Evolutionary conservation across 2,888 invertebrate genomes (phyloP), one percentile per base, ranked within the genome.

Genomic region (Pollenia amentaria): DNA sequence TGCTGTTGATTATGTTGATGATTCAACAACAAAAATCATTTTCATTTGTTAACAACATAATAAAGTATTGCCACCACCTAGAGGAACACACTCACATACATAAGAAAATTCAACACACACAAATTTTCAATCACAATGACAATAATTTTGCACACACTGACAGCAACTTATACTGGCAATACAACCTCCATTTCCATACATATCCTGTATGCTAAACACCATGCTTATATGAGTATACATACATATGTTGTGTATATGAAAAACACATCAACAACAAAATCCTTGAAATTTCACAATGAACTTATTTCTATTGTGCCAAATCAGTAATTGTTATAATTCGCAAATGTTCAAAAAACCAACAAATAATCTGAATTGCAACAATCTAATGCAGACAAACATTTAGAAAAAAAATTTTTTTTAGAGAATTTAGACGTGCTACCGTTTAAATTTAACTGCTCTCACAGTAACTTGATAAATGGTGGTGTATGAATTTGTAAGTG

Each of bases 241-340:
- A n/a, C 29, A 29, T 29, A 6, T 29, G 29, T 29, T 29, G 73
- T 21, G 21, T 57, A 44, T 1, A 38, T 11, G 38, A 10, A 21
- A 44, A 65, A 12, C 3, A 53, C n/a, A 51, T 38, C 38, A 42
- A 53, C 38, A 51, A 65, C 29, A 42, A 60, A 69, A 83, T 46
- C 83, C 86, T 83, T 86, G 83, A 80, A 86, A 62, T 70, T 69
- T 79, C 48, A 76, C 75, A 67, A 64, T 65, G 70, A 76, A 72
- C 79, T 70, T 75, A 76, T 79, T 79, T 83, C 53, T 48, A 51
- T 79, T 83, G 16, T 82, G 75, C 75, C 75, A 82, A 79, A 83
- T 79, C 86, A 86, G 86, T 82, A 86, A 69, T 83, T 86, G 78
- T 70, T 69, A 82, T 76, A 85, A 82, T 86, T 82, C 70, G 79